phyloP scores from a whole-genome alignment of 1,140 invertebrate species.

The Halesus radiatus region DNA sequence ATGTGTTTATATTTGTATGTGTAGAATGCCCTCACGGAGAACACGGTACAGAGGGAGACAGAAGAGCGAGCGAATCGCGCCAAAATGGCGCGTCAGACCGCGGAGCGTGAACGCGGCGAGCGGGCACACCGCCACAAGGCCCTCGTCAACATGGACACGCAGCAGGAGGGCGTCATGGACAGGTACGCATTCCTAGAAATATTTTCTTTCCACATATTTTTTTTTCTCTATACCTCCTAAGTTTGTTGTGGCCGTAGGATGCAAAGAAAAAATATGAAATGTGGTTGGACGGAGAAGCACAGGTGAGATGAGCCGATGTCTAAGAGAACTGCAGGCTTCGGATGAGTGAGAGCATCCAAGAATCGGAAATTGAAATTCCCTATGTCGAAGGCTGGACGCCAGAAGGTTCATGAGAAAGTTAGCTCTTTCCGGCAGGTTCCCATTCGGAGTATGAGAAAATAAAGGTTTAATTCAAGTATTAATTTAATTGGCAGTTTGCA shows the following conservation, averaged over 20 bases:
- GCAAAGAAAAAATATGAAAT: too few species aligned
- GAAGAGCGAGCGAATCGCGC: constrained; percentile 90
- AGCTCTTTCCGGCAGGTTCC: too few species aligned
- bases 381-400: too few species aligned
- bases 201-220: neutral
- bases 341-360: too few species aligned
- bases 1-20: constrained; percentile 34
- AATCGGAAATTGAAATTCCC: too few species aligned
- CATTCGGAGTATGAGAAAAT: too few species aligned
- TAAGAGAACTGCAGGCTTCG: too few species aligned
- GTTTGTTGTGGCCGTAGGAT: neutral
- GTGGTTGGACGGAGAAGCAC: too few species aligned
- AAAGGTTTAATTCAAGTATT: too few species aligned
- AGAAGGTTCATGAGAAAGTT: too few species aligned
- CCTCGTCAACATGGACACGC: constrained; percentile 91
- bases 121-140: constrained; percentile 86
- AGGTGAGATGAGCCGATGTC: too few species aligned
- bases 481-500: too few species aligned
- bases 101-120: constrained; percentile 87
- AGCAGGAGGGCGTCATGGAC: constrained; percentile 97
- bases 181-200: constrained; percentile 61
- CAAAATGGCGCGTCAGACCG: constrained; percentile 87
- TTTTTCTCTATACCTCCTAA: neutral
- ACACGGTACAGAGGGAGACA: constrained; percentile 84
- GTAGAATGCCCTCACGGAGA: constrained; percentile 88